Evolutionary conservation across 1,140 invertebrate genomes (phyloP).

Genomic region (Orchesella cincta): DNA sequence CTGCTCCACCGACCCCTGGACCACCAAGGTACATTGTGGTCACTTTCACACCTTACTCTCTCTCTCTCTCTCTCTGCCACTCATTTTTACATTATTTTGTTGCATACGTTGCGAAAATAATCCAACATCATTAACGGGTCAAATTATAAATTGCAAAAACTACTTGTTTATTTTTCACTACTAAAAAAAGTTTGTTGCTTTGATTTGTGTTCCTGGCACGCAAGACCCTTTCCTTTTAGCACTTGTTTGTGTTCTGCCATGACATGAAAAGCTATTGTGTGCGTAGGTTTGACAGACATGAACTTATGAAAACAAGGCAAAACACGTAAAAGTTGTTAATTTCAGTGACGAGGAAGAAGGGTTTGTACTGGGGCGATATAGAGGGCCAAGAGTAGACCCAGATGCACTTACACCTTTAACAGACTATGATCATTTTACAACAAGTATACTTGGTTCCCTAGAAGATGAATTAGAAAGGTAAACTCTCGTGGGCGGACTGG

Average conservation of each 20-base stretch:
- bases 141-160: too few relatives aligned
- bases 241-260: conserved; percentile 21
- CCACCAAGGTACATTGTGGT: conserved; percentile 49
- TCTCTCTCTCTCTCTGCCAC: background rate
- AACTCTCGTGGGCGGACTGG: background rate
- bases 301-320: conserved; percentile 2
- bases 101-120: too few relatives aligned
- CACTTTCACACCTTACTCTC: conserved; percentile 31
- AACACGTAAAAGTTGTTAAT: conserved; percentile 31
- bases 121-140: too few relatives aligned
- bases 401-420: conserved; percentile 42
- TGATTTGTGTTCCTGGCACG: background rate
- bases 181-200: too few relatives aligned
- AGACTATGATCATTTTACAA: conserved; percentile 45
- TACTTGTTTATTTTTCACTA: too few relatives aligned
- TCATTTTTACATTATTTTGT: too few relatives aligned
- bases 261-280: too few relatives aligned
- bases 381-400: conserved; percentile 43
- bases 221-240: background rate
- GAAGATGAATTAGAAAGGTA: conserved; percentile 50
- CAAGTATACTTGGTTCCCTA: conserved; percentile 25
- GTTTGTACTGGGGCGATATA: conserved; percentile 50
- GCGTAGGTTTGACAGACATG: background rate
- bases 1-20: conserved; percentile 50
- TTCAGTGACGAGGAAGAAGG: conserved; percentile 48